Evolutionary conservation across 2,113 vertebrate species (phyloP).

Genomic region (Australoheros scitulus): DNA sequence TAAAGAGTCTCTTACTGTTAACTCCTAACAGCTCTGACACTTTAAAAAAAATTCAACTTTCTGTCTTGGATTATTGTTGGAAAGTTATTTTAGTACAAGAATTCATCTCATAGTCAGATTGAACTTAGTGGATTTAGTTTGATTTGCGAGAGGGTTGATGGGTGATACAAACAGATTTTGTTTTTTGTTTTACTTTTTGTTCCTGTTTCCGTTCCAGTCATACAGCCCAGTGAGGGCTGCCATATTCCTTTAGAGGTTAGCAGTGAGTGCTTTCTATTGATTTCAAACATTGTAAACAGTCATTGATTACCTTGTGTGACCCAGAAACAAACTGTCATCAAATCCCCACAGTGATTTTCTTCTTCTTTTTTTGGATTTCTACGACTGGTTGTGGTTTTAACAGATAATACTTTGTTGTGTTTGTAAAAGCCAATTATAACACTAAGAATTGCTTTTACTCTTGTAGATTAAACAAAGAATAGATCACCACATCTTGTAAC

Average conservation of each 20-base stretch:
- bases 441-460: background rate
- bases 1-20: slow-evolving; percentile 27
- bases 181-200: background rate
- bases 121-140: background rate
- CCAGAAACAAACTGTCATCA: slow-evolving; percentile 5
- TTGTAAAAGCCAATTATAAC: background rate
- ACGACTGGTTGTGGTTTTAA: background rate
- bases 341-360: background rate
- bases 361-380: background rate
- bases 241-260: slow-evolving; percentile 44
- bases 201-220: slow-evolving; percentile 7
- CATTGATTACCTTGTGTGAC: slow-evolving; percentile 17
- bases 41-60: background rate
- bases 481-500: too few species aligned
- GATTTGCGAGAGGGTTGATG: background rate
- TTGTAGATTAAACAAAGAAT: background rate
- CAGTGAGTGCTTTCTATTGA: slow-evolving; percentile 42
- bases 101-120: background rate
- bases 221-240: background rate
- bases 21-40: background rate
- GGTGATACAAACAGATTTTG: background rate
- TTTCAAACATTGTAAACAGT: slow-evolving; percentile 30
- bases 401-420: background rate
- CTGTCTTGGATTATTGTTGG: background rate
- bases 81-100: background rate